phyloP scores from a whole-genome alignment of 2,888 invertebrate species.

The Cantharis rufa region DNA sequence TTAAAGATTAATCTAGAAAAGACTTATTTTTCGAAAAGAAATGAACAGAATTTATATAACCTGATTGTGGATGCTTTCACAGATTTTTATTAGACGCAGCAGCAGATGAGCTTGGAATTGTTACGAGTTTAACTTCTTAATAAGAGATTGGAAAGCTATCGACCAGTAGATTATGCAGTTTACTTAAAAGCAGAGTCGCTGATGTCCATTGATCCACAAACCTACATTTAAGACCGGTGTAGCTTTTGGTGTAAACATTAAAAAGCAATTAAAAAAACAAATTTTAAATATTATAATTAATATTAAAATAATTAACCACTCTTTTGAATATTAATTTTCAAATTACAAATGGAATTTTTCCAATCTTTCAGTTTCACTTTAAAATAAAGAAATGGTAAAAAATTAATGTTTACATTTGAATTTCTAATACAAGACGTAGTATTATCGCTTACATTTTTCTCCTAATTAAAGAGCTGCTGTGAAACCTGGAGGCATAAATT shows the following conservation, averaged over 20 bases:
- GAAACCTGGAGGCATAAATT: constrained; percentile 23
- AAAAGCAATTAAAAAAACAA: background rate
- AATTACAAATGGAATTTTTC: background rate
- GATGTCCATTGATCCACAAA: constrained; percentile 34
- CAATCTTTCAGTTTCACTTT: background rate
- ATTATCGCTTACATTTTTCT: background rate
- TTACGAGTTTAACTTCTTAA: constrained; percentile 18
- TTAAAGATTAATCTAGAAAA: constrained; percentile 2
- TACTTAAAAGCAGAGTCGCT: constrained; percentile 32
- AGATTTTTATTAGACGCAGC: background rate
- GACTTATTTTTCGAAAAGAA: constrained; percentile 1
- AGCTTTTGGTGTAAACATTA: constrained; percentile 16
- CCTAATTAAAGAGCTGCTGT: constrained; percentile 17
- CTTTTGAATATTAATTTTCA: background rate
- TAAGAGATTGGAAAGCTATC: constrained; percentile 31
- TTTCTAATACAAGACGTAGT: background rate
- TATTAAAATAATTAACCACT: background rate
- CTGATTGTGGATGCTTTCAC: constrained; percentile 4
- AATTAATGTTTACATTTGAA: background rate
- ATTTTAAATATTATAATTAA: background rate
- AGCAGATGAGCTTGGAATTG: constrained; percentile 8
- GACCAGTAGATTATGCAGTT: constrained; percentile 32
- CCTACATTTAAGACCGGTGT: constrained; percentile 26
- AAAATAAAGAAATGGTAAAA: background rate
- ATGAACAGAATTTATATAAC: constrained; percentile 1